These are phyloP conservation scores for Ceratina calcarata DNA, from an alignment of 1,140 invertebrate species.

Conservation along the genomic window DNA sequence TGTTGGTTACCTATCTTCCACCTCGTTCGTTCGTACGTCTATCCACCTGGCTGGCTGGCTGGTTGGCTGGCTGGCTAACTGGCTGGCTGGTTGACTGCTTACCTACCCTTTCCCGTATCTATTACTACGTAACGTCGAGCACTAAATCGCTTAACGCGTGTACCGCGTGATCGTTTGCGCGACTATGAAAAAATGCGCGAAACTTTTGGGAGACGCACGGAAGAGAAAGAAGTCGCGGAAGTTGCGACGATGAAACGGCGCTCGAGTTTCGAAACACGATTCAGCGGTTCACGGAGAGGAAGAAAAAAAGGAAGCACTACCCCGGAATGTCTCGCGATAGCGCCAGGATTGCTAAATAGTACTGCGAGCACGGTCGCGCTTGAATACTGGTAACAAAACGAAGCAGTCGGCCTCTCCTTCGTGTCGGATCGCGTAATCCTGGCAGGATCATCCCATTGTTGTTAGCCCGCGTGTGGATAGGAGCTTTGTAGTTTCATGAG, in stretches of 20 bases:
- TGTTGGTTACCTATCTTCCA: constrained; percentile 42
- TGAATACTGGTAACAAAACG: constrained; percentile 61
- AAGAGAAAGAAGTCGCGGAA: neutral
- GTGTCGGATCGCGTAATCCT: constrained; percentile 71
- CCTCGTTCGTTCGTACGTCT: constrained; percentile 30
- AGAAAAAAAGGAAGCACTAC: neutral
- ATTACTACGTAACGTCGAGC: constrained; percentile 67
- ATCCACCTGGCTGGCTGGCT: constrained; percentile 15
- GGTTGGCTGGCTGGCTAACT: neutral
- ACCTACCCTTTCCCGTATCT: constrained; percentile 57
- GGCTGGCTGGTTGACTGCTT: constrained; percentile 11
- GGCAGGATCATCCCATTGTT: constrained; percentile 75
- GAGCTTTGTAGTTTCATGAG: constrained; percentile 75
- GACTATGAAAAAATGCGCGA: neutral
- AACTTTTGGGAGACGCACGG: neutral
- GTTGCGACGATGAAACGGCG: neutral
- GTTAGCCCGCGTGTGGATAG: constrained; percentile 76
- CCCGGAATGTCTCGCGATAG: neutral
- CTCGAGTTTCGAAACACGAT: neutral
- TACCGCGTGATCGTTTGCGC: constrained; percentile 28
- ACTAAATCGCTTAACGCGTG: constrained; percentile 64
- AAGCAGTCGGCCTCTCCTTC: constrained; percentile 52
- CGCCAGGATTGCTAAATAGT: constrained; percentile 54
- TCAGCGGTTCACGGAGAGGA: neutral
- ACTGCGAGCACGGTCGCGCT: constrained; percentile 41